These are phyloP conservation scores for Chymomyza amoena DNA, from an alignment of 2,888 invertebrate species.

Conservation along the genomic window DNA sequence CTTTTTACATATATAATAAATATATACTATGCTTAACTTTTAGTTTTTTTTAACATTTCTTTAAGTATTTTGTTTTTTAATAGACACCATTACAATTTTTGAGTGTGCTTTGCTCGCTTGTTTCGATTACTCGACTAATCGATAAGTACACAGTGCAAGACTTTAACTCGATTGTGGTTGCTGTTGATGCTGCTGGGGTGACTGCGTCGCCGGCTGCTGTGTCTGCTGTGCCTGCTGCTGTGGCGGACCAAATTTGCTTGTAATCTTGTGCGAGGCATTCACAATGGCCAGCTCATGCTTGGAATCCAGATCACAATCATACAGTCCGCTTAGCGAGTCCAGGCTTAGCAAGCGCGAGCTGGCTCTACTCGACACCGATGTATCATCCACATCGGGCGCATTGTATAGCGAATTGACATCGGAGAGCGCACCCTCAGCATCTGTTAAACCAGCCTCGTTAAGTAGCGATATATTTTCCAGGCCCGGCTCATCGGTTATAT, in stretches of 20 bases:
- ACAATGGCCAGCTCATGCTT: conserved; percentile 79
- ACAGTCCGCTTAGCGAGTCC: conserved; percentile 90
- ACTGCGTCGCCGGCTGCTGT: conserved; percentile 40
- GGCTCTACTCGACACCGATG: conserved; percentile 89
- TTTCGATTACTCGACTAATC: neutral
- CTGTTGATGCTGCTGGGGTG: conserved; percentile 31
- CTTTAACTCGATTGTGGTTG: conserved; percentile 23
- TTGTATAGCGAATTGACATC: conserved; percentile 92
- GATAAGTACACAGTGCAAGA: conserved; percentile 21
- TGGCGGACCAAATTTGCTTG: conserved; percentile 78
- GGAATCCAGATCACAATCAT: conserved; percentile 82
- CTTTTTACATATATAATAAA: conserved; percentile 3
- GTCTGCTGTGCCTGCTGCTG: conserved; percentile 23
- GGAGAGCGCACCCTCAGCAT: conserved; percentile 92
- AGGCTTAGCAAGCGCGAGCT: conserved; percentile 89
- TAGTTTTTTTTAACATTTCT: neutral
- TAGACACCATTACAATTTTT: conserved; percentile 64
- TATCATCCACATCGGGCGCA: conserved; percentile 84
- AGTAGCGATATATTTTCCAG: conserved; percentile 91
- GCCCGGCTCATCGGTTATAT: conserved; percentile 92
- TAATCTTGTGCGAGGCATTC: conserved; percentile 79
- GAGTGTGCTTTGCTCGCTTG: conserved; percentile 20
- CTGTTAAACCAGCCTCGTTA: conserved; percentile 91
- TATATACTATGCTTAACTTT: neutral
- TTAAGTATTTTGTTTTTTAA: conserved; percentile 39